Evolutionary conservation across 37 sponge, comb jelly and placozoan genomes (phyloP).

Genomic region (Agelas oroides): DNA sequence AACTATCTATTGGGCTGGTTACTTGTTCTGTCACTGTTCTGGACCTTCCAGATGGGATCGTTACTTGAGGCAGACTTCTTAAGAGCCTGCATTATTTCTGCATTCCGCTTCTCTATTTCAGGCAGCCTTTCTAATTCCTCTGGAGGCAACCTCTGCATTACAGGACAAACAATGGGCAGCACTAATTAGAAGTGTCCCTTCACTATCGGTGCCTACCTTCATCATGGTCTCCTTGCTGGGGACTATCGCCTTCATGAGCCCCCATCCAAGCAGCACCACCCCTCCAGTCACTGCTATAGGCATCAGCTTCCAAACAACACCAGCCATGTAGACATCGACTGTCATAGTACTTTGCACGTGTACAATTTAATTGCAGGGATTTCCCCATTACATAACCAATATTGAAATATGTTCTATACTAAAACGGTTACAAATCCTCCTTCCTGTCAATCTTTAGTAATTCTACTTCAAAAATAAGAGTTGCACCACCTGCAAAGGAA

Average conservation of each 20-base stretch:
- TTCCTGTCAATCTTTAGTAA: constrained; percentile 81
- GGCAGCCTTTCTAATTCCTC: neutral
- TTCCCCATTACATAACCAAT: too few relatives aligned
- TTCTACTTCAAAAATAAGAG: constrained; percentile 93
- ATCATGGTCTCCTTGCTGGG: constrained; percentile 49
- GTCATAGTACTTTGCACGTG: too few relatives aligned
- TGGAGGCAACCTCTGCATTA: neutral
- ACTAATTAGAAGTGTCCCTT: too few relatives aligned
- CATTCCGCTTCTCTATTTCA: constrained; percentile 20
- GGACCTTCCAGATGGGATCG: constrained; percentile 47
- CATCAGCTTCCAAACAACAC: neutral
- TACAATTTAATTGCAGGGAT: too few relatives aligned
- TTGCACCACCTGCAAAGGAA: constrained; percentile 83
- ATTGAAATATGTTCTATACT: neutral
- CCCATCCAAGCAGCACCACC: constrained; percentile 48
- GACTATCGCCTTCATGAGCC: constrained; percentile 38
- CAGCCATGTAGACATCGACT: neutral
- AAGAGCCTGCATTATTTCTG: constrained; percentile 15
- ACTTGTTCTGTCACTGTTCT: neutral
- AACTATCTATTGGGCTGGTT: too few relatives aligned
- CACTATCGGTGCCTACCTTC: constrained; percentile 43
- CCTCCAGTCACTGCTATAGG: constrained; percentile 5
- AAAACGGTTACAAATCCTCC: constrained; percentile 16
- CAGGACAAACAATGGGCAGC: too few relatives aligned
- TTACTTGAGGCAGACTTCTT: constrained; percentile 7